Conservation (phyloP, 2,797 vertebrate species). For the Melanotaenia trifasciata region DNA sequence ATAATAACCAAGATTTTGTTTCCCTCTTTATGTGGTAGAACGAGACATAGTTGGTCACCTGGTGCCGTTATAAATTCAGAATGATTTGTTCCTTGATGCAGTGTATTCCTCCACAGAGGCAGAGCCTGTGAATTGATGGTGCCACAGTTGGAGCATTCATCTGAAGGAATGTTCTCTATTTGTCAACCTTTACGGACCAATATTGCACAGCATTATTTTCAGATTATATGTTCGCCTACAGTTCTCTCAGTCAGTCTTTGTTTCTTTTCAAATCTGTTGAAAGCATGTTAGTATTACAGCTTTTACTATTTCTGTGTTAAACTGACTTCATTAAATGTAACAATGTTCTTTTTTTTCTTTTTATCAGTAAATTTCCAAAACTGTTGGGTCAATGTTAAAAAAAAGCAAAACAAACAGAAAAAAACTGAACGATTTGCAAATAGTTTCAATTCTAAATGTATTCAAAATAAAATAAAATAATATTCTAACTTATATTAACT, state of each 20-base stretch:
- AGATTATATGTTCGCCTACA: conserved; percentile 26
- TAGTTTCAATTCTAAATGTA: background rate
- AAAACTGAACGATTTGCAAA: background rate
- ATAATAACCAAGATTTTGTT: conserved; percentile 51
- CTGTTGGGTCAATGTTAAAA: no score
- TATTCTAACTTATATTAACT: background rate
- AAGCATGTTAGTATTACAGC: conserved; percentile 31
- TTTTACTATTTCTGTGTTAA: conserved; percentile 32
- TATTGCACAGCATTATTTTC: conserved; percentile 51
- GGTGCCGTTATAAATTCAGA: conserved; percentile 52
- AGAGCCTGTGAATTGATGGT: conserved; percentile 11
- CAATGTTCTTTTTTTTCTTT: conserved; percentile 55
- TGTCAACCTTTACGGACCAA: conserved; percentile 51
- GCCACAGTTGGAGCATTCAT: conserved; percentile 28
- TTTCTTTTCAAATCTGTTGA: conserved; percentile 1
- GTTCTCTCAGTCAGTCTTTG: conserved; percentile 12
- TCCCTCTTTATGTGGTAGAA: conserved; percentile 46
- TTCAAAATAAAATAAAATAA: background rate
- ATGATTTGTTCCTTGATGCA: conserved; percentile 51
- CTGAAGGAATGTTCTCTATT: conserved; percentile 42
- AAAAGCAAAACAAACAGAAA: background rate
- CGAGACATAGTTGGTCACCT: conserved; percentile 46
- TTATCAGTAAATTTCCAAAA: background rate
- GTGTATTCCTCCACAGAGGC: conserved; percentile 46
- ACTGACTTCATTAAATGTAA: conserved; percentile 56